Conservation (phyloP, 2,888 invertebrate species). For the Pristionchus japonicus region DNA sequence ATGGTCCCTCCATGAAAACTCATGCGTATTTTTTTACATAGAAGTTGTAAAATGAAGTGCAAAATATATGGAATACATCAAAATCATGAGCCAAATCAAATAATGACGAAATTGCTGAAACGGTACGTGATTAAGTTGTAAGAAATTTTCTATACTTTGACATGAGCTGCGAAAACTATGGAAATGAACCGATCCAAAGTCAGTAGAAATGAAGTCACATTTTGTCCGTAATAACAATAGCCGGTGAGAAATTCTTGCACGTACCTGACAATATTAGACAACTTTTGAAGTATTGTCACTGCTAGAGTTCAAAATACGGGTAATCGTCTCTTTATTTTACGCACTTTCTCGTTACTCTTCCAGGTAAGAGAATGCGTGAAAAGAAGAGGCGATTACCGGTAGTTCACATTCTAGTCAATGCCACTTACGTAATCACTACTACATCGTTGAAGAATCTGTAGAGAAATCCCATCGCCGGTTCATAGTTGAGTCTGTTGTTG, state of each 20-base stretch:
- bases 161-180: background rate
- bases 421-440: background rate
- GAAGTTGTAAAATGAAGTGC: background rate
- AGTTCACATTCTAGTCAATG: background rate
- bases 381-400: too few relatives aligned
- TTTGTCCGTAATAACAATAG: background rate
- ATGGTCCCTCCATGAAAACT: background rate
- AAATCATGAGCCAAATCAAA: background rate
- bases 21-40: background rate
- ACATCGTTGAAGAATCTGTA: background rate
- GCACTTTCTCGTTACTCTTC: too few relatives aligned
- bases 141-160: background rate
- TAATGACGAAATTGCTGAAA: background rate
- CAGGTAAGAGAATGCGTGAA: too few relatives aligned
- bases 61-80: background rate
- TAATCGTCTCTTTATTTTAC: too few relatives aligned
- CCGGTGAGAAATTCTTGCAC: background rate
- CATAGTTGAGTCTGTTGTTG: background rate
- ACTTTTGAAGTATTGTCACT: too few relatives aligned
- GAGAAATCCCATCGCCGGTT: background rate
- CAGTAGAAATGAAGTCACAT: background rate
- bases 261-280: background rate
- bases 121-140: background rate
- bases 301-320: too few relatives aligned
- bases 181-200: background rate